A percentile compares a stretch with the other conserved stretches of the same genome.
Conservation (phyloP, 2,888 invertebrate species). For the Archaeoteleia sp. region DNA sequence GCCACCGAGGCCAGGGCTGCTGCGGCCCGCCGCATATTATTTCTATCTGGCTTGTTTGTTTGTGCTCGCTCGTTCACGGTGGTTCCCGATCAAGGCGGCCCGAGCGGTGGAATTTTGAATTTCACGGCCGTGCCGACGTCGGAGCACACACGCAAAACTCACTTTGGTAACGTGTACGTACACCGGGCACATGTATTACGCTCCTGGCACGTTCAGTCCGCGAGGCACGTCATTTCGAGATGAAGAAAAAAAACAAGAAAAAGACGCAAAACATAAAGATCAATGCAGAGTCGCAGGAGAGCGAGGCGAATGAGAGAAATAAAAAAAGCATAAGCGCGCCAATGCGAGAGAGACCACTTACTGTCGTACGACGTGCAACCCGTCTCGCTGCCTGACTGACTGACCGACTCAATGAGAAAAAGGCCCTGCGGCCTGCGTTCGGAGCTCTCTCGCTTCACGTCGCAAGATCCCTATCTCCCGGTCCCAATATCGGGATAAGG, state of each 20-base stretch:
- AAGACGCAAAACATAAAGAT: too few relatives aligned
- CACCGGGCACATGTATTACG: conserved; percentile 33
- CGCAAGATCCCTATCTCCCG: conserved; percentile 66
- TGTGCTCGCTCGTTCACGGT: conserved; percentile 30
- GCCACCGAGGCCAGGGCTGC: conserved; percentile 65
- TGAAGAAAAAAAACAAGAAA: not conserved
- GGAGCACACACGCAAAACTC: conserved; percentile 26
- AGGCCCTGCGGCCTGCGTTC: conserved; percentile 56
- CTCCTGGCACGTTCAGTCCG: conserved; percentile 23
- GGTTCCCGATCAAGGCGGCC: conserved; percentile 42
- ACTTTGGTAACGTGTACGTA: conserved; percentile 33
- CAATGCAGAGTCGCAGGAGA: too few relatives aligned
- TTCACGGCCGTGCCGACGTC: conserved; percentile 55
- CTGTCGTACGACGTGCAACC: conserved; percentile 40
- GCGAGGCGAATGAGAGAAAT: conserved; percentile 3
- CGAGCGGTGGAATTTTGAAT: conserved; percentile 61
- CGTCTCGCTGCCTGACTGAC: conserved; percentile 66
- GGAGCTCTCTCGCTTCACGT: conserved; percentile 37
- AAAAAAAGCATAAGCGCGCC: conserved; percentile 1
- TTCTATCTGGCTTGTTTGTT: conserved; percentile 10
- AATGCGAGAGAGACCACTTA: conserved; percentile 19
- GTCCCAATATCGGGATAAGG: conserved; percentile 64
- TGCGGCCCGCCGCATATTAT: conserved; percentile 67
- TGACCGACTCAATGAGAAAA: conserved; percentile 71
- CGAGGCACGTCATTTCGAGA: conserved; percentile 25